phyloP scores from a whole-genome alignment of 2,113 vertebrate species.

The cattle (Bos taurus) region DNA sequence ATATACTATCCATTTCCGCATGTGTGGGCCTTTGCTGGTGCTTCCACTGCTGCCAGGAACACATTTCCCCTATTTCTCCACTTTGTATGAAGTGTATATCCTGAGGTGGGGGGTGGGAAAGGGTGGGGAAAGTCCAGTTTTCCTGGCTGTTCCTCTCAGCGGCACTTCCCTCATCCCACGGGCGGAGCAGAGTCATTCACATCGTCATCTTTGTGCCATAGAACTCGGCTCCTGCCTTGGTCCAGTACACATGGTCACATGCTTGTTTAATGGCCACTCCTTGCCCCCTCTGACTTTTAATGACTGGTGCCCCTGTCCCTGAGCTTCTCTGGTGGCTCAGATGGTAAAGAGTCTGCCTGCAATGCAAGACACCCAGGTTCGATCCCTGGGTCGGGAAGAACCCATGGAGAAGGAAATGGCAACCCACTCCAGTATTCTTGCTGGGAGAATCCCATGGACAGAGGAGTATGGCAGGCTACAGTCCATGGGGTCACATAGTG shows the following conservation, averaged over 20 bases:
- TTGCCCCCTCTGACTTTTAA: neutral
- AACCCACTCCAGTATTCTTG: neutral
- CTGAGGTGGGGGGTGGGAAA: neutral
- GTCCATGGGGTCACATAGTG: neutral
- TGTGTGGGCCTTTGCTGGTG: rapidly evolving
- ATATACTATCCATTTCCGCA: rapidly evolving
- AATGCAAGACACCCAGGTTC: neutral
- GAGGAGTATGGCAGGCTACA: neutral
- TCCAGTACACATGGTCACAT: rapidly evolving
- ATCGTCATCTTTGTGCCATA: neutral
- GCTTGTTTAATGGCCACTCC: neutral
- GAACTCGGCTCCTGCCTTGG: neutral
- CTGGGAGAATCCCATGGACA: neutral
- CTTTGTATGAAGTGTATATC: no score
- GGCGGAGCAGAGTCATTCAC: neutral
- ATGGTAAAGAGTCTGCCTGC: neutral
- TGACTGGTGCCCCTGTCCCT: neutral
- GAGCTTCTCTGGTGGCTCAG: neutral
- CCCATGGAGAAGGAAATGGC: neutral
- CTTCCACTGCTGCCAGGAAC: no score
- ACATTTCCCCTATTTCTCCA: no score
- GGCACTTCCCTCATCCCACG: neutral
- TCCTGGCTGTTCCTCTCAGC: rapidly evolving
- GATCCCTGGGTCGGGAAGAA: neutral
- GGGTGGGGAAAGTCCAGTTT: neutral